Evolutionary conservation across 2,888 invertebrate genomes (phyloP), one percentile per base, ranked within the genome.

Genomic region (Papilio protenor): DNA sequence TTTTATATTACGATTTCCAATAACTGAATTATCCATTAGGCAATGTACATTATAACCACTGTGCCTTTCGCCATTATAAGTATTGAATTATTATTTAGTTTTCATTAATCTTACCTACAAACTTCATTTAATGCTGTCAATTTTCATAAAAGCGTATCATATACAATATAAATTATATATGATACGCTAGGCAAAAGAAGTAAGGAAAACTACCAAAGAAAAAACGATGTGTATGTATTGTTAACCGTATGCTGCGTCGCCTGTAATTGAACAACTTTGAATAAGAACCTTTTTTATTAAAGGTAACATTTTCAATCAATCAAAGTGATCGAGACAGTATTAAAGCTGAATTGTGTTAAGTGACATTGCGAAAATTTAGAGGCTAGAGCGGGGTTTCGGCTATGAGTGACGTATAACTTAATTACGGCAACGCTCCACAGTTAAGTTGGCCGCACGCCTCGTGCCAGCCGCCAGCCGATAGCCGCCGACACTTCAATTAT

Each of bases 341-440:
- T 71, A 27, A 61, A 27, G 27, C 27, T 49, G 47, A 76, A 76
- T 76, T 87, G 83, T 85, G 81, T 81, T 82, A 85, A 91, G 90
- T 92, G 91, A 92, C 90, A 90, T 88, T 85, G 92, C 92, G 87
- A 88, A 87, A 87, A 90, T 87, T 88, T 87, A 90, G 92, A 92
- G 93, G 93, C 94, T 92, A 91, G 89, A 87, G 90, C 88, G 86
- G 91, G 94, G 92, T 92, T 88, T 89, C 92, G 87, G 91, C 90
- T 87, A 89, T 87, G 91, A 90, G 91, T 93, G 94, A 94, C 93
- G 94, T 89, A 92, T 93, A 93, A 92, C 91, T 92, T 93, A 92
- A 94, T 94, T 93, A 94, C 92, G 92, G 90, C 91, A 93, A 86
- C 91, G 90, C 88, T 88, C 88, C 88, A 87, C 88, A 88, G 87